Base-by-base conservation (phyloP, 2,113 vertebrate species). In the Cyrtonyx montezumae region DNA sequence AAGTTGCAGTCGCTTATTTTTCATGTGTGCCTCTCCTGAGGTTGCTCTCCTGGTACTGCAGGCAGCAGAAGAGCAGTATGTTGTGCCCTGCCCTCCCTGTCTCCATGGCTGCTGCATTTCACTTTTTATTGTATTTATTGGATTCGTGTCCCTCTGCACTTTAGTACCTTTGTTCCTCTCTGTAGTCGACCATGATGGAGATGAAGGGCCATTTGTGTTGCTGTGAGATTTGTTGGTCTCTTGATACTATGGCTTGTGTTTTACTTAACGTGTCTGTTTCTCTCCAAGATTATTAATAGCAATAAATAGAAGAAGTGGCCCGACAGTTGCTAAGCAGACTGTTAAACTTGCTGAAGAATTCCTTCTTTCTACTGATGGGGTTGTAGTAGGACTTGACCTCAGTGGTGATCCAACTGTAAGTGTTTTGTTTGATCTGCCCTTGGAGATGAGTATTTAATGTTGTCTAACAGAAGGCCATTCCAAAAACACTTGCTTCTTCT, bases 321-420 rank as follows among this genome's bases (percentile, higher is more conserved):
- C 97, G 4, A 89, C 95, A 53, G 98, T 98, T 95, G 99, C 99
- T 25, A 98, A 98, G 97, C 98, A 99, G 97, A 99, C 98, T 2
- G 99, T 99, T 87, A 98, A 99, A 95, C 97, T 99, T 82, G 99
- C 99, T 18, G 98, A 99, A 95, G 98, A 99, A 37, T 99, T 98
- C 94, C 97, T 99, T 96, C 96, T 98, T 84, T 99, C 98, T 37
- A 96, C 97, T 37, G 97, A 98, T 63, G 98, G 98, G 42, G 74
- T 98, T 92, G 99, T 99, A 79, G 97, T 99, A 70, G 99, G 99
- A 87, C 89, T 99, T 53, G 99, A 99, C 87, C 97, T 99, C 70
- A 99, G 99, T 69, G 99, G 99, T 87, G 98, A 99, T 94, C 99
- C 99, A 58, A 98, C 86, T 2, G 99, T 99, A 96, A 97, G 98